phyloP scores from a whole-genome alignment of 2,113 vertebrate species.

The Callipepla squamata region DNA sequence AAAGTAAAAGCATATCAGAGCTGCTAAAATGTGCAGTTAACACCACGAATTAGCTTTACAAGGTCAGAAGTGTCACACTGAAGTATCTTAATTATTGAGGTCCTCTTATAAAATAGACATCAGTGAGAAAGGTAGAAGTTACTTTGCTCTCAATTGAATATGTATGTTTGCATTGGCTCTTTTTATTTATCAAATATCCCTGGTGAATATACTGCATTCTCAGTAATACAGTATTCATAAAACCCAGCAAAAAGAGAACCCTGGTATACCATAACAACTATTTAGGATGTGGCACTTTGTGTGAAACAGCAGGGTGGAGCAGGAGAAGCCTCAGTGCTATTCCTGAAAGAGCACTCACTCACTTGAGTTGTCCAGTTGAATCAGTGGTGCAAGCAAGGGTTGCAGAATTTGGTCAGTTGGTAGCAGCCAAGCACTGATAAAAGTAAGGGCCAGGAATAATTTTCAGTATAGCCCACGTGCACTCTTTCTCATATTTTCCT shows the following conservation, averaged over 20 bases:
- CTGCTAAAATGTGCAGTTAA: not conserved
- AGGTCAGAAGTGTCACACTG: not conserved
- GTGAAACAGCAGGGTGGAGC: not conserved
- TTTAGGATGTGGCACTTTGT: not conserved
- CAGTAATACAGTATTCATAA: not conserved
- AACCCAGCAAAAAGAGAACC: not conserved
- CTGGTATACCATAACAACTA: not conserved
- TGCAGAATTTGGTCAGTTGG: not conserved
- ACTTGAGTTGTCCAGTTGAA: not conserved
- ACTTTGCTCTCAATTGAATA: not conserved
- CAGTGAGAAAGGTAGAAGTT: not conserved
- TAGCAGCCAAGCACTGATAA: not conserved
- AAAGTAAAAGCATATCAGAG: not conserved
- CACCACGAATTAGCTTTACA: not conserved
- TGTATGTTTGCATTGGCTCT: not conserved
- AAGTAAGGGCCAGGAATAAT: not conserved
- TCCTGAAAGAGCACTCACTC: not conserved
- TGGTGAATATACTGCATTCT: not conserved
- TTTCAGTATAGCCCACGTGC: not conserved
- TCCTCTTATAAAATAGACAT: not conserved
- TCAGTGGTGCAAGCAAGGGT: not conserved
- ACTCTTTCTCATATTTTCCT: not conserved
- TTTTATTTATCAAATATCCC: not conserved
- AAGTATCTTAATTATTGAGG: not conserved
- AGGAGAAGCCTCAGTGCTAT: not conserved